Evolutionary conservation across 2,888 invertebrate genomes (phyloP).

Genomic region (Yponomeuta sedellus): DNA sequence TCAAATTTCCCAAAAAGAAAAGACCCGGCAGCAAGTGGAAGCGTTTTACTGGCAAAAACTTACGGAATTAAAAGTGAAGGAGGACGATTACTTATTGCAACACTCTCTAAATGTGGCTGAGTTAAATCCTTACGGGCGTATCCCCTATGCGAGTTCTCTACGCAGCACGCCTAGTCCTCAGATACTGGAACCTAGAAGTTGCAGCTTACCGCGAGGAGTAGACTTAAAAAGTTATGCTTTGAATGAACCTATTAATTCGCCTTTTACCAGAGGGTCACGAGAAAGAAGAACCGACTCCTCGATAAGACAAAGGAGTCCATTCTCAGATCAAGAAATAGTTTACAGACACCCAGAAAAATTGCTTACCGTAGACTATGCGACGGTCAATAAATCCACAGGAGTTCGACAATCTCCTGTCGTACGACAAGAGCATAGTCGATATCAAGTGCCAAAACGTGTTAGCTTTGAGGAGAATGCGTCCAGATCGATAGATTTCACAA

Average conservation of each 20-base stretch:
- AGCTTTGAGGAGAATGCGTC: conserved; percentile 43
- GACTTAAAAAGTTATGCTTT: conserved; percentile 34
- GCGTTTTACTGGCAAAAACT: conserved; percentile 83
- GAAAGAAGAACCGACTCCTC: conserved; percentile 55
- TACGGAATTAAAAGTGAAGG: conserved; percentile 78
- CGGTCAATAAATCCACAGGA: background rate
- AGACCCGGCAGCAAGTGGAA: conserved; percentile 77
- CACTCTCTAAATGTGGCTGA: conserved; percentile 38
- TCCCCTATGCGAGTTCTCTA: conserved; percentile 32
- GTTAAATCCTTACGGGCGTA: conserved; percentile 24
- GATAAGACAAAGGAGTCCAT: conserved; percentile 33
- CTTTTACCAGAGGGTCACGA: conserved; percentile 49
- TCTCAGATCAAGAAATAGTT: conserved; percentile 40
- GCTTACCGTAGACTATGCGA: background rate
- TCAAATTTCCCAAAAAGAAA: conserved; percentile 57
- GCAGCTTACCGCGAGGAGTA: conserved; percentile 49
- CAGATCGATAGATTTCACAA: background rate
- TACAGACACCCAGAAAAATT: conserved; percentile 52
- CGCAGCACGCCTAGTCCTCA: conserved; percentile 44
- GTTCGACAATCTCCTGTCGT: conserved; percentile 25
- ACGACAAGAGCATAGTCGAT: conserved; percentile 18
- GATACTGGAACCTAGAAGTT: conserved; percentile 40
- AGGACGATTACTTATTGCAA: conserved; percentile 70
- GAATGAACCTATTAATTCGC: conserved; percentile 35
- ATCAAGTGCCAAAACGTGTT: conserved; percentile 43